A percentile compares a stretch with the other conserved stretches of the same genome.
phyloP scores from a whole-genome alignment of 2,888 invertebrate genomes.

The Dione juno region DNA sequence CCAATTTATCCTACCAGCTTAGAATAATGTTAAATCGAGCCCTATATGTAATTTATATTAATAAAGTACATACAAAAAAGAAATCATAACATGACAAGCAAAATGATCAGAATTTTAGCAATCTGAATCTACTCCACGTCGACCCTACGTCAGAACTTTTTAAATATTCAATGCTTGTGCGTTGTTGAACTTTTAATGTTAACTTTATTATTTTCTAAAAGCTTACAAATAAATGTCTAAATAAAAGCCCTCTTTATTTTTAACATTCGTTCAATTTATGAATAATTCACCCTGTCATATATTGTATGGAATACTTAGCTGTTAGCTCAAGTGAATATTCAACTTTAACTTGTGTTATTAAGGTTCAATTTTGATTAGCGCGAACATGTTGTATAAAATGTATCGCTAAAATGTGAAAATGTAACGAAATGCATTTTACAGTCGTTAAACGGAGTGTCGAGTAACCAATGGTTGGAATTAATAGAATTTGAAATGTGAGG shows the following conservation, averaged over 20 bases:
- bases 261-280: conserved; percentile 27
- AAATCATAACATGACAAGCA: not conserved
- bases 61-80: not conserved
- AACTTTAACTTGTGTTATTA: not conserved
- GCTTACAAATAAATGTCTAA: conserved; percentile 27
- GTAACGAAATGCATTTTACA: conserved; percentile 29
- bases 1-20: no score
- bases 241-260: conserved; percentile 19
- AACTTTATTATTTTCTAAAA: conserved; percentile 23
- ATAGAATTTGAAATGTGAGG: conserved; percentile 40
- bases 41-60: no score
- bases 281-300: conserved; percentile 30
- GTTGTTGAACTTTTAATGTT: conserved; percentile 8
- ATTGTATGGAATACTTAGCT: conserved; percentile 8
- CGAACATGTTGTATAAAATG: not conserved
- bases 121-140: conserved; percentile 4
- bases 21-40: no score
- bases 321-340: not conserved
- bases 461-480: conserved; percentile 37
- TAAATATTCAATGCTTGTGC: conserved; percentile 14
- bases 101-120: not conserved
- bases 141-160: conserved; percentile 19
- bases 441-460: conserved; percentile 32
- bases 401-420: conserved; percentile 27
- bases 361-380: conserved; percentile 2